Conservation (phyloP, 2,797 vertebrate species). For the Denticeps clupeoides region DNA sequence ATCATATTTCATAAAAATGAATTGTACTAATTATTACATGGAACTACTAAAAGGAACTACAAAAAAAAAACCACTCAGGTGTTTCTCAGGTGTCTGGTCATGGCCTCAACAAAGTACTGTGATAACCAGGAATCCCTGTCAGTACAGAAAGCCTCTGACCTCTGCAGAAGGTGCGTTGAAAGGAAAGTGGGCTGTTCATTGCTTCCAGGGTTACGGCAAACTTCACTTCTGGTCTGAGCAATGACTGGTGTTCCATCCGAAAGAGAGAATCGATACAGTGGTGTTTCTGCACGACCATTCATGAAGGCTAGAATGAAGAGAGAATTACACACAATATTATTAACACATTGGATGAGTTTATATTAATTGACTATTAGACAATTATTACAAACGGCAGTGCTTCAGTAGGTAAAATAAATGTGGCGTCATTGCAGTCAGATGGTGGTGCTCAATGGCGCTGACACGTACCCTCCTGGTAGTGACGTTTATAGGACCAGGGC, state of each 20-base stretch:
- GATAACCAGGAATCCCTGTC: neutral
- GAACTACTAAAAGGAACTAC: too few relatives aligned
- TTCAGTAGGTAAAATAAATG: too few relatives aligned
- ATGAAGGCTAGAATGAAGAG: slow-evolving; percentile 64
- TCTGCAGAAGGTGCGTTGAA: slow-evolving; percentile 90
- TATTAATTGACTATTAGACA: too few relatives aligned
- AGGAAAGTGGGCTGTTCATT: slow-evolving; percentile 83
- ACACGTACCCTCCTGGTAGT: slow-evolving; percentile 85
- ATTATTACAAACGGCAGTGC: too few relatives aligned
- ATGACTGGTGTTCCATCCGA: slow-evolving; percentile 90
- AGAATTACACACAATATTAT: too few relatives aligned
- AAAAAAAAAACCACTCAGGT: too few relatives aligned
- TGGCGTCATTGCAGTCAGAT: too few relatives aligned
- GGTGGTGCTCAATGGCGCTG: too few relatives aligned
- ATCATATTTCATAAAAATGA: too few relatives aligned
- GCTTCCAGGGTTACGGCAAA: slow-evolving; percentile 77
- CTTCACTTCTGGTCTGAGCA: slow-evolving; percentile 87
- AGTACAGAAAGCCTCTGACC: slow-evolving; percentile 52
- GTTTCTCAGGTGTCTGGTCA: too few relatives aligned
- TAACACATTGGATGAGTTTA: too few relatives aligned
- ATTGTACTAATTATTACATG: too few relatives aligned
- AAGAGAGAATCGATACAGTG: slow-evolving; percentile 84
- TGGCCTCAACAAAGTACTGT: neutral
- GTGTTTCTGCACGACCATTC: slow-evolving; percentile 87
- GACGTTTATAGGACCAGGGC: slow-evolving; percentile 85